Percentiles rank a stretch among this genome's conserved stretches.
These are phyloP conservation scores for Apus apus DNA, from an alignment of 2,113 vertebrate genomes.

Conservation along the genomic window DNA sequence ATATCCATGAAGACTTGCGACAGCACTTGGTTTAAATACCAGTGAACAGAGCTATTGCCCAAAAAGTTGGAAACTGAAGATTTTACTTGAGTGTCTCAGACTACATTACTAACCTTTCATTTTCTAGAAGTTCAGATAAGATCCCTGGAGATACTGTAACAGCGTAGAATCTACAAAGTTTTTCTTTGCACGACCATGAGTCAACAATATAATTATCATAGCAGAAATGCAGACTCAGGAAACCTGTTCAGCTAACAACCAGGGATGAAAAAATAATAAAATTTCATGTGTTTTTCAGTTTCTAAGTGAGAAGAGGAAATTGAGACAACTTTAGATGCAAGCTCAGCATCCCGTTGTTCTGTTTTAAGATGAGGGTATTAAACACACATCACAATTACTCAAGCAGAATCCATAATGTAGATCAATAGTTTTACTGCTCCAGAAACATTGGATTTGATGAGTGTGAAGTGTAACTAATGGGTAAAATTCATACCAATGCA, in stretches of 20 bases:
- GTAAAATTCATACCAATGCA: constrained; percentile 12
- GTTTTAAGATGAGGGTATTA: not conserved
- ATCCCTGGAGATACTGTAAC: not conserved
- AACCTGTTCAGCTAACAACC: not conserved
- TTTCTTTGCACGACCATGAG: not conserved
- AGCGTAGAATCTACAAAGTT: not conserved
- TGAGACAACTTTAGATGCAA: not conserved
- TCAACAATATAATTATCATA: not conserved
- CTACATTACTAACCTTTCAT: not conserved
- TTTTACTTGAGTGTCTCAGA: not conserved
- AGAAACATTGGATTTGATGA: not conserved
- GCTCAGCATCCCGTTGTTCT: not conserved
- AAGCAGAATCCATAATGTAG: not conserved
- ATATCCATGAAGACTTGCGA: not conserved
- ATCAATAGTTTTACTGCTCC: constrained; percentile 20
- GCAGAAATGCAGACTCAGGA: not conserved
- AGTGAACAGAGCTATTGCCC: not conserved
- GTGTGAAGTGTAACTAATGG: constrained; percentile 4
- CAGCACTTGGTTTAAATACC: not conserved
- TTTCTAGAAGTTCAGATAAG: not conserved
- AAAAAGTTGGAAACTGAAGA: not conserved
- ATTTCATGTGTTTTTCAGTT: not conserved
- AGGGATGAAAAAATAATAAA: not conserved
- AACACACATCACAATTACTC: not conserved
- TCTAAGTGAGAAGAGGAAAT: not conserved